Conservation (phyloP, 2,888 invertebrate species). For the Netelia inedita region DNA sequence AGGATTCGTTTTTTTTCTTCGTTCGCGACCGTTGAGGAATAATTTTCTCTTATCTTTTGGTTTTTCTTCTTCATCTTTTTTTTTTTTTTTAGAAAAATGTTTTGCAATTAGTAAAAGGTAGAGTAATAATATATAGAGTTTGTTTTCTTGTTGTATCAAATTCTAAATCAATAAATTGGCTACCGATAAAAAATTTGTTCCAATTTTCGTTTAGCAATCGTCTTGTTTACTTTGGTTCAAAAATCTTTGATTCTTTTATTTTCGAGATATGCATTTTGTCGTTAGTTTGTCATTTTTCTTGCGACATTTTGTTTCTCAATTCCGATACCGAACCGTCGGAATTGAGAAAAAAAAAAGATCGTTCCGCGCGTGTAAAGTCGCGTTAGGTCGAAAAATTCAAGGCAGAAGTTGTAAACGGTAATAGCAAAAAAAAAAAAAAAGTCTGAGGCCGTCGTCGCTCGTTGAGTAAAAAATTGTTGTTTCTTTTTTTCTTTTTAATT, state of each 20-base stretch:
- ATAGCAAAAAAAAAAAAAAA: constrained; percentile 57
- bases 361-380: constrained; percentile 23
- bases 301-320: constrained; percentile 2
- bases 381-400: constrained; percentile 26
- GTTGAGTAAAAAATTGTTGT: constrained; percentile 34
- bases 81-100: constrained; percentile 2
- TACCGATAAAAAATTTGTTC: constrained; percentile 59
- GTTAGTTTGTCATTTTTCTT: not conserved
- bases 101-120: constrained; percentile 36
- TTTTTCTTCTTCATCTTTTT: not conserved
- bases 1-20: not conserved
- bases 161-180: constrained; percentile 46
- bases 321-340: not conserved
- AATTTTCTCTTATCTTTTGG: not conserved
- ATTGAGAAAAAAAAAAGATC: constrained; percentile 43
- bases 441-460: constrained; percentile 36
- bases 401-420: constrained; percentile 28
- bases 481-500: constrained; percentile 34
- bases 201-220: constrained; percentile 46
- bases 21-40: not conserved
- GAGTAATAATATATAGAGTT: not conserved
- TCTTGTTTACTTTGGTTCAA: constrained; percentile 26
- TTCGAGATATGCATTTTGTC: constrained; percentile 68
- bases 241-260: constrained; percentile 17
- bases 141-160: constrained; percentile 55